These are phyloP conservation scores for Halichoeres trimaculatus DNA, from an alignment of 2,113 vertebrate genomes.

Conservation along the genomic window DNA sequence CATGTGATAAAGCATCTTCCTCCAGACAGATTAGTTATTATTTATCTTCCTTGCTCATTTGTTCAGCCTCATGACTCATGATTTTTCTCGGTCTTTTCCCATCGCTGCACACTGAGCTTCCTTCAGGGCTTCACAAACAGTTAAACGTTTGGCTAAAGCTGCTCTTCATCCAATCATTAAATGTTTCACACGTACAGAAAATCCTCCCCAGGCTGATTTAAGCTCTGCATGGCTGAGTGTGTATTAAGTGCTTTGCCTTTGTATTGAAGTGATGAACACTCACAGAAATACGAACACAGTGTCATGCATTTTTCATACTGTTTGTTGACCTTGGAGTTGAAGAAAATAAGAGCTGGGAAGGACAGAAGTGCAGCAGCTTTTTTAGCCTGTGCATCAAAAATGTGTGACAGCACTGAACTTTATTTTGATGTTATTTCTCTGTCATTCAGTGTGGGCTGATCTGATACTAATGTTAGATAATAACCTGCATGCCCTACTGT, in stretches of 20 bases:
- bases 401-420: too few species aligned
- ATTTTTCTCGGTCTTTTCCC: neutral
- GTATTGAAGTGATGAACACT: neutral
- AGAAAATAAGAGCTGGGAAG: too few species aligned
- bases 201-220: slow-evolving; percentile 37
- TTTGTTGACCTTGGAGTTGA: too few species aligned
- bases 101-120: slow-evolving; percentile 7
- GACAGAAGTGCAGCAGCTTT: too few species aligned
- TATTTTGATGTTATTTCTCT: too few species aligned
- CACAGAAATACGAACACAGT: neutral
- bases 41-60: neutral
- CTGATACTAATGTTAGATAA: too few species aligned
- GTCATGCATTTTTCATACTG: neutral
- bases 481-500: too few species aligned
- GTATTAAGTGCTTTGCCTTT: slow-evolving; percentile 35
- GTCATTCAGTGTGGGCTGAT: too few species aligned
- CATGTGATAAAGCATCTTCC: neutral
- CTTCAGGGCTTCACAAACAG: slow-evolving; percentile 5
- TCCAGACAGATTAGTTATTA: neutral
- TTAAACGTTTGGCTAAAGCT: slow-evolving; percentile 3
- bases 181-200: slow-evolving; percentile 25
- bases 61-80: neutral
- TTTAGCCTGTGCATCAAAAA: too few species aligned
- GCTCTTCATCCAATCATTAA: slow-evolving; percentile 40
- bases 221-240: slow-evolving; percentile 44